Conservation (phyloP, 2,888 invertebrate species). For the Empis stercorea region DNA sequence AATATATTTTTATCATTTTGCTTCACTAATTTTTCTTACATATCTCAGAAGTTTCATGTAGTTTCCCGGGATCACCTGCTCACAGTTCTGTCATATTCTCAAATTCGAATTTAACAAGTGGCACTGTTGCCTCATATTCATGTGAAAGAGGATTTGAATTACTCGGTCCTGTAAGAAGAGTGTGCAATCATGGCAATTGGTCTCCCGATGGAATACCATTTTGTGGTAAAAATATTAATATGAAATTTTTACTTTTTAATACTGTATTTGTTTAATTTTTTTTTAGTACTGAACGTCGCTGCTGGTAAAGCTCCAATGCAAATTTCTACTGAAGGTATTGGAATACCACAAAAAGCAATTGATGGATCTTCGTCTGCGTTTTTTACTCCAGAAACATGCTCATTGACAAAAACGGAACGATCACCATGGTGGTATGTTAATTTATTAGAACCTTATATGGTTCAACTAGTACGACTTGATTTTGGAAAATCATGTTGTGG, state of each 20-base stretch:
- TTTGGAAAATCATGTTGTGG: constrained; percentile 86
- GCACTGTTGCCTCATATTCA: constrained; percentile 63
- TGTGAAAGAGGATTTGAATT: constrained; percentile 86
- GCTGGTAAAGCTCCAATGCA: constrained; percentile 95
- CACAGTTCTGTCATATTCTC: constrained; percentile 73
- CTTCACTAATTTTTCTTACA: no score
- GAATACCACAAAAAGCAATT: constrained; percentile 80
- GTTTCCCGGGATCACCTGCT: constrained; percentile 84
- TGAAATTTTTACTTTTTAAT: constrained; percentile 14
- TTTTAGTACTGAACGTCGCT: constrained; percentile 80
- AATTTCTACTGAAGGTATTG: constrained; percentile 66
- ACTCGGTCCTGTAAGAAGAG: constrained; percentile 69
- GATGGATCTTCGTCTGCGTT: constrained; percentile 79
- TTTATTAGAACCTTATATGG: constrained; percentile 87
- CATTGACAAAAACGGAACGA: constrained; percentile 69
- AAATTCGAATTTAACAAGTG: constrained; percentile 39
- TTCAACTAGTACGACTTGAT: constrained; percentile 79
- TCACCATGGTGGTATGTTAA: constrained; percentile 94
- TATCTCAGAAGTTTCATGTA: no score
- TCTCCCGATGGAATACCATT: constrained; percentile 84
- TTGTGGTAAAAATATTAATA: constrained; percentile 60
- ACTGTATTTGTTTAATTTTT: constrained; percentile 19
- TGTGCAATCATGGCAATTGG: constrained; percentile 71
- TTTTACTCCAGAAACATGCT: constrained; percentile 75
- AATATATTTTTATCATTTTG: constrained; percentile 25